Percentiles rank a stretch among this genome's conserved stretches.
These are phyloP conservation scores for Phortica okadai DNA, from an alignment of 2,888 invertebrate genomes.

Conservation along the genomic window DNA sequence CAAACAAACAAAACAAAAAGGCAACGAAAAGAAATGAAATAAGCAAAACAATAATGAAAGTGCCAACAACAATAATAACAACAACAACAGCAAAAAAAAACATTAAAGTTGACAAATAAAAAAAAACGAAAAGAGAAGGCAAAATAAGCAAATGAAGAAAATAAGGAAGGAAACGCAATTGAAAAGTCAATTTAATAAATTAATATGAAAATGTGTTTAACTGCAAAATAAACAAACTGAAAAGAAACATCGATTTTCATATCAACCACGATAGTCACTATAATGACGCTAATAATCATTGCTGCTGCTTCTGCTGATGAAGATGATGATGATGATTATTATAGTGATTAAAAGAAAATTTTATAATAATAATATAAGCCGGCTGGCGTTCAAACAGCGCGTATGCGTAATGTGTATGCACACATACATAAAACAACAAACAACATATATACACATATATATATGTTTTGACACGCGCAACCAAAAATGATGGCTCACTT, in stretches of 20 bases:
- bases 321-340: too few relatives aligned
- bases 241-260: not conserved
- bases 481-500: too few relatives aligned
- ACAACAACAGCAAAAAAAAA: not conserved
- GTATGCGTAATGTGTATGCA: too few relatives aligned
- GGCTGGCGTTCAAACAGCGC: too few relatives aligned
- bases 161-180: not conserved
- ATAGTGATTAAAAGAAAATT: too few relatives aligned
- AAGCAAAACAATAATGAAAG: not conserved
- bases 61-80: not conserved
- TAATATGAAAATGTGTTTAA: slow-evolving; percentile 16
- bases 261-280: not conserved
- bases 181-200: not conserved
- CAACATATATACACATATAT: too few relatives aligned
- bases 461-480: too few relatives aligned
- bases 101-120: too few relatives aligned
- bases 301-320: too few relatives aligned
- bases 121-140: too few relatives aligned
- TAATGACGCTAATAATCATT: not conserved
- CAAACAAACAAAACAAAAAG: not conserved
- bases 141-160: not conserved
- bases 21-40: not conserved
- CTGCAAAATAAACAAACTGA: slow-evolving; percentile 1
- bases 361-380: too few relatives aligned
- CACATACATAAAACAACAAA: too few relatives aligned